Evolutionary conservation across 2,888 invertebrate genomes (phyloP), one percentile per base, ranked within the genome.

Genomic region (Osedax frankpressi): DNA sequence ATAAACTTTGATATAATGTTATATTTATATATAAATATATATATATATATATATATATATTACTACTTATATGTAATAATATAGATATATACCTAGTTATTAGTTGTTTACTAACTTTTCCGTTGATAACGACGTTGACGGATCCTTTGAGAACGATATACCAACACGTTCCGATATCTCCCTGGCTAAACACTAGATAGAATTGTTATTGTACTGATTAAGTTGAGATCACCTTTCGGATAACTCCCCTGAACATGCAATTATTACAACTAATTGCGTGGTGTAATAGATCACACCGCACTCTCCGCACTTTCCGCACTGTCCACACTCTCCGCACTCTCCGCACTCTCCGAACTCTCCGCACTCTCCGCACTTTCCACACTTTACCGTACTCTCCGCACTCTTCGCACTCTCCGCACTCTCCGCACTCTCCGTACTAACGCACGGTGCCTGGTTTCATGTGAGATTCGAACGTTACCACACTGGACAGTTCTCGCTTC

Each of bases 111-210:
- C 76, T 77, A 77, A 86, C 86, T 82, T 92, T 92, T 76, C 91
- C 91, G 82, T 90, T 89, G 78, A 92, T 91, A 77, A 90, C 90
- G 74, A 92, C 92, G 83, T 91, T 91, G 67, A 92, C 92, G 3
- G 91, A 91, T 67, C 92, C 92, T 80, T 89, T 88, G 73, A 92
- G 87, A 77, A 92, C 89, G 77, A 92, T 91, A 84, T 91, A 92
- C 92, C 92, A 92, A 67, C 90, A 90, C 78, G 89, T 88, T 70
- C 91, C 92, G 82, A 90, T 90, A 83, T 92, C 91, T 69, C 92
- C 92, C 86, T 92, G 91, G 84, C 90, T 90, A 84, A 91, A 91
- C 83, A 91, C 90, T 91, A 84, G 62, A 83, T 83, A 71, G 28
- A n/a, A n/a, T n/a, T n/a, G n/a, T n/a, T n/a, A n/a, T n/a, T n/a